Conservation (phyloP, 1,140 invertebrate genomes). For the Carposina sasakii region DNA sequence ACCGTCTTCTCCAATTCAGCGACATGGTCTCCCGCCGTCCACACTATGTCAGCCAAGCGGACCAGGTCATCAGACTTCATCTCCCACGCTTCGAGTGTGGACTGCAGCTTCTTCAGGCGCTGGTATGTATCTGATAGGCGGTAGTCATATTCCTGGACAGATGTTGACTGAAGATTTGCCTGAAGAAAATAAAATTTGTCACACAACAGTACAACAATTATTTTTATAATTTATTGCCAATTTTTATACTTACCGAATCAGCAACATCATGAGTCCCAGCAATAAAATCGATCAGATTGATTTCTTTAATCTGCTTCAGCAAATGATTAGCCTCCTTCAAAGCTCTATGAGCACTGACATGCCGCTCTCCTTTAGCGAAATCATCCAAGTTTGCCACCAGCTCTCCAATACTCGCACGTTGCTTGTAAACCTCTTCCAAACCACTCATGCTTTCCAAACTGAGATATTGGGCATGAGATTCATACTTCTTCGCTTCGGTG, state of each 20-base stretch:
- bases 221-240: too few species aligned
- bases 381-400: constrained; percentile 65
- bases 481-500: constrained; percentile 36
- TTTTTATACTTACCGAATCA: constrained; percentile 50
- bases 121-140: constrained; percentile 63
- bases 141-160: constrained; percentile 57
- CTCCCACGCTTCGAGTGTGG: constrained; percentile 63
- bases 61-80: constrained; percentile 52
- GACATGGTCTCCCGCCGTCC: constrained; percentile 56
- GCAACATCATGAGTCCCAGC: constrained; percentile 68
- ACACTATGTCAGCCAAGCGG: constrained; percentile 48
- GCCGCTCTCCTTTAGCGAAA: constrained; percentile 73
- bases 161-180: constrained; percentile 60
- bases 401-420: constrained; percentile 39
- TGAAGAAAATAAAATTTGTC: constrained; percentile 19
- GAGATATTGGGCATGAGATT: constrained; percentile 39
- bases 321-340: constrained; percentile 74
- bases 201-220: too few species aligned
- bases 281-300: constrained; percentile 64
- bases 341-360: constrained; percentile 74
- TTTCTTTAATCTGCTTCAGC: constrained; percentile 72
- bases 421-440: constrained; percentile 50
- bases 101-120: constrained; percentile 40
- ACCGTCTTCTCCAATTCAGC: constrained; percentile 45
- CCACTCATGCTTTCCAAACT: constrained; percentile 58